These are phyloP conservation scores for Epicampocera succincta DNA, from an alignment of 2,888 invertebrate species.

Conservation along the genomic window DNA sequence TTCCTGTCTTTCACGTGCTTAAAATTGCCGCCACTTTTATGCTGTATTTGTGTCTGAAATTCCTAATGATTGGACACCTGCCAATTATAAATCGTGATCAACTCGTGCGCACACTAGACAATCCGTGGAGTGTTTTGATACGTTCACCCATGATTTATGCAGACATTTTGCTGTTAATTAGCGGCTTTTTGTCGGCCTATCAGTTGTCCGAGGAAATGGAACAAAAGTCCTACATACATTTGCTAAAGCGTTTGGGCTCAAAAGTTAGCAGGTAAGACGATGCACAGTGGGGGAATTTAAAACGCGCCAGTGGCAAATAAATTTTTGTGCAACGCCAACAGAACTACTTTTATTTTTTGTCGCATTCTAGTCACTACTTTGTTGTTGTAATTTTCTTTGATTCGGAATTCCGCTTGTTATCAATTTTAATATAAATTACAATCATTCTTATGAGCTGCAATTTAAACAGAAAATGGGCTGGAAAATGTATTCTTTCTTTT, in stretches of 20 bases:
- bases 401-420: no score
- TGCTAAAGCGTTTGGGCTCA: conserved; percentile 84
- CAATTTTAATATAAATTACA: no score
- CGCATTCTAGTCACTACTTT: no score
- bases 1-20: conserved; percentile 88
- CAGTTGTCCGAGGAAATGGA: conserved; percentile 84
- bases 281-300: no score
- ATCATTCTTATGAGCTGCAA: no score
- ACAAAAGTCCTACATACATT: conserved; percentile 83
- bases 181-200: conserved; percentile 86
- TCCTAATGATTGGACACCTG: conserved; percentile 84
- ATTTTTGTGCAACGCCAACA: no score
- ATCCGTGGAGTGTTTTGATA: conserved; percentile 84
- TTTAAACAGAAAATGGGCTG: no score
- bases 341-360: no score
- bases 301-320: no score
- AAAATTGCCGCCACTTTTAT: conserved; percentile 85
- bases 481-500: no score
- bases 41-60: conserved; percentile 86
- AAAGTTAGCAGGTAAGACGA: conserved; percentile 84
- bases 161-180: conserved; percentile 86
- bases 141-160: conserved; percentile 86
- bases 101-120: conserved; percentile 82
- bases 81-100: conserved; percentile 85
- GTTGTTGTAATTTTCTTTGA: no score